Conservation (phyloP, 2,113 vertebrate species). For the Gallinago paraguaiae region DNA sequence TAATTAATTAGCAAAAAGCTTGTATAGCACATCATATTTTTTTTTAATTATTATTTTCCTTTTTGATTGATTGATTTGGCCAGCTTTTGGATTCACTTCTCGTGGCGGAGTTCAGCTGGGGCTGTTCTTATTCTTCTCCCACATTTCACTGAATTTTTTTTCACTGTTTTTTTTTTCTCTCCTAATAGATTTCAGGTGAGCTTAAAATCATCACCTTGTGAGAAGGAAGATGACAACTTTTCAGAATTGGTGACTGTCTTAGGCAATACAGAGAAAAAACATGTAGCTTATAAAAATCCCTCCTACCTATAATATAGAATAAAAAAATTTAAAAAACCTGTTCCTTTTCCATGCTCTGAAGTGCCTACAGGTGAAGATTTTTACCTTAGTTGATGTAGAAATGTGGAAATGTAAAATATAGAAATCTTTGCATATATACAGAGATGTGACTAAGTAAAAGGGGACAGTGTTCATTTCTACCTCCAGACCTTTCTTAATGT, state of each 20-base stretch:
- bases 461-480: neutral
- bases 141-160: neutral
- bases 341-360: neutral
- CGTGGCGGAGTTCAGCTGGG: neutral
- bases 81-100: neutral
- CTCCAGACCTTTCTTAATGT: neutral
- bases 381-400: neutral
- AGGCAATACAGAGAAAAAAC: neutral
- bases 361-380: neutral
- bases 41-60: neutral
- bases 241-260: neutral
- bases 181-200: neutral
- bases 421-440: neutral
- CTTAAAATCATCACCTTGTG: neutral
- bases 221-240: neutral
- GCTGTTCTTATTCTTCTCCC: neutral
- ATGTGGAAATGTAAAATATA: neutral
- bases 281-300: neutral
- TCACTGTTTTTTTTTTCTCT: neutral
- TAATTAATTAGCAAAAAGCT: neutral
- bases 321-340: neutral
- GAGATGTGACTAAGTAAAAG: neutral
- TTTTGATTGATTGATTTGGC: neutral
- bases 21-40: neutral
- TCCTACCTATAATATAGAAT: neutral